These are phyloP conservation scores for Caenorhabditis remanei DNA, from an alignment of 1,140 invertebrate genomes.

Conservation along the genomic window DNA sequence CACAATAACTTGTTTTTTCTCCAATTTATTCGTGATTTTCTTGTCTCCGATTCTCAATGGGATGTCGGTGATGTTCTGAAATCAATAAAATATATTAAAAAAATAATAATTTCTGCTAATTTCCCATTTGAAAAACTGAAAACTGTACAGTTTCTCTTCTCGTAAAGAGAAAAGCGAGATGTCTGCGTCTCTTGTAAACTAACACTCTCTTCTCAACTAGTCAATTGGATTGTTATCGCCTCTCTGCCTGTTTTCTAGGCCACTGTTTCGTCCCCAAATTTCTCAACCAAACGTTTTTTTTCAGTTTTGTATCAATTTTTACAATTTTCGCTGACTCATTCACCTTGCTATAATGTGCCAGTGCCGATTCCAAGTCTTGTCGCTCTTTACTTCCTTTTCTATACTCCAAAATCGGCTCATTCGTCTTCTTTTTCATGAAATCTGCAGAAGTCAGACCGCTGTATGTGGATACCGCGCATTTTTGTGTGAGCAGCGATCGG, in stretches of 20 bases:
- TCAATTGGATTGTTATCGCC: conserved; percentile 55
- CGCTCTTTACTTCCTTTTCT: conserved; percentile 88
- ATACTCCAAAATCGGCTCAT: conserved; percentile 82
- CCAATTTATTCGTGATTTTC: conserved; percentile 70
- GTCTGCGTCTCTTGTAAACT: conserved; percentile 3
- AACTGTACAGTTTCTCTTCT: not conserved
- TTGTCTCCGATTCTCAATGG: conserved; percentile 74
- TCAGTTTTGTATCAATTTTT: not conserved
- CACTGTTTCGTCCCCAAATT: not conserved
- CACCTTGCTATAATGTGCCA: conserved; percentile 78
- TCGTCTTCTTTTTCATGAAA: conserved; percentile 78
- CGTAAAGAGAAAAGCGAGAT: conserved; percentile 41
- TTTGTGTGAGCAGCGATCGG: not conserved
- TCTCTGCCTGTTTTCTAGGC: conserved; percentile 2
- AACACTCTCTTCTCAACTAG: not conserved
- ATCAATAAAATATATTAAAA: not conserved
- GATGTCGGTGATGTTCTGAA: conserved; percentile 67
- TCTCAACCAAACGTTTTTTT: no score
- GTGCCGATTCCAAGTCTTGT: conserved; percentile 81
- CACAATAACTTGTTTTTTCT: conserved; percentile 75
- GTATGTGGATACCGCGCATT: conserved; percentile 10
- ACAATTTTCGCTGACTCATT: not conserved
- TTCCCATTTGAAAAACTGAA: not conserved
- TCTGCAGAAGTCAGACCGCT: conserved; percentile 76
- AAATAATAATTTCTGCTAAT: not conserved